Evolutionary conservation across 2,113 vertebrate genomes (phyloP).

Genomic region (Sisor rabdophorus): DNA sequence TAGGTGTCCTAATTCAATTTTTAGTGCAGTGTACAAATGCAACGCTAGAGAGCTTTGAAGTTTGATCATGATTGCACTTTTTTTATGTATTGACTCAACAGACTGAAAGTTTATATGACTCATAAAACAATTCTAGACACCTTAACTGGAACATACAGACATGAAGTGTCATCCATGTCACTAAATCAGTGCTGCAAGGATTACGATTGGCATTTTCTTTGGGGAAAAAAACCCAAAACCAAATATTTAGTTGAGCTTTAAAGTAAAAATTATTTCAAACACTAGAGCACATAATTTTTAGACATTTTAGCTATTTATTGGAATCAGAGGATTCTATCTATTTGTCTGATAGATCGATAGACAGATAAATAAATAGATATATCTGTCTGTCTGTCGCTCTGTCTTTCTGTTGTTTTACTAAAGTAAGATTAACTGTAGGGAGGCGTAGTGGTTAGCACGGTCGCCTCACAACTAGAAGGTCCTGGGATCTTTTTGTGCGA

Average conservation of each 20-base stretch:
- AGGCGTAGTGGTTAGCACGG: no score
- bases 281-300: neutral
- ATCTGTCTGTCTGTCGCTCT: no score
- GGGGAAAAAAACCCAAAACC: no score
- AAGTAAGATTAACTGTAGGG: no score
- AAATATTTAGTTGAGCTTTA: neutral
- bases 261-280: neutral
- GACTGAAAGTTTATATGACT: neutral
- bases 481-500: no score
- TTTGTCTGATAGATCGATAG: neutral
- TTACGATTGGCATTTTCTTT: neutral
- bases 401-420: no score
- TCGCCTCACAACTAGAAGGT: no score
- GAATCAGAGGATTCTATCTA: neutral
- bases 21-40: neutral
- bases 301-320: neutral
- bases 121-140: neutral
- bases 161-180: neutral
- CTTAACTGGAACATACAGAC: neutral
- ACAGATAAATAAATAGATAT: no score
- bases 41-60: neutral
- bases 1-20: no score
- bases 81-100: neutral
- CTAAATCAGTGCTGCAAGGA: neutral
- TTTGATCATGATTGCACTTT: neutral